phyloP scores from a whole-genome alignment of 2,888 invertebrate species.

The Scaptomyza parva region DNA sequence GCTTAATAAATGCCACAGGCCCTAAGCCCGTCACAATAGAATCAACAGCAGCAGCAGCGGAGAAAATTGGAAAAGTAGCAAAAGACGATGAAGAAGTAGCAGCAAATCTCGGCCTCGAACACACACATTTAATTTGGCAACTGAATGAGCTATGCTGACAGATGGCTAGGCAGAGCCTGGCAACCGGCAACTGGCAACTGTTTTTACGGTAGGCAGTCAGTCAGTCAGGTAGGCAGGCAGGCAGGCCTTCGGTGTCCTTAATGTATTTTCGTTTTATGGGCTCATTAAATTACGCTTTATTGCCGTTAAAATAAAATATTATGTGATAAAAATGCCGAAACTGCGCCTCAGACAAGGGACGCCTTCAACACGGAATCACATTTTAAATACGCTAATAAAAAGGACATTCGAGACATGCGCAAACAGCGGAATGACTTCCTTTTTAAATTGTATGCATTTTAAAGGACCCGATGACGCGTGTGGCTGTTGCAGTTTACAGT shows the following conservation, averaged over 20 bases:
- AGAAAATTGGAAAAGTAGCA: background rate
- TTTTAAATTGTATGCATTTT: conserved; percentile 11
- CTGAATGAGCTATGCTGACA: conserved; percentile 70
- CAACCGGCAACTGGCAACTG: conserved; percentile 7
- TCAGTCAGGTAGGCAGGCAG: conserved; percentile 45
- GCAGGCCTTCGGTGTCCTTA: conserved; percentile 47
- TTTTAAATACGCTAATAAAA: conserved; percentile 68
- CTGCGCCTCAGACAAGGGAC: conserved; percentile 19
- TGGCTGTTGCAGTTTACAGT: conserved; percentile 6
- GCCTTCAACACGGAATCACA: conserved; percentile 38
- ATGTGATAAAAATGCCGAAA: conserved; percentile 79
- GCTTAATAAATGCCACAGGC: conserved; percentile 60
- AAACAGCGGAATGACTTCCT: conserved; percentile 13
- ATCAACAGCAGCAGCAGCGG: background rate
- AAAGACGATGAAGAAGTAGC: conserved; percentile 8
- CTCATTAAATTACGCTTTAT: conserved; percentile 82
- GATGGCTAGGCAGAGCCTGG: conserved; percentile 49
- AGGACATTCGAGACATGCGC: conserved; percentile 21
- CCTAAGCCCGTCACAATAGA: conserved; percentile 39
- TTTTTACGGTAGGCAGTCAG: conserved; percentile 4
- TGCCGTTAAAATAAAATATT: conserved; percentile 82
- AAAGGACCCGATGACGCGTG: conserved; percentile 10
- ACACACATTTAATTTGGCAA: conserved; percentile 72
- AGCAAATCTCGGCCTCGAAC: conserved; percentile 44
- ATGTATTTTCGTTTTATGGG: conserved; percentile 80